These are phyloP conservation scores for Aramus guarauna DNA, from an alignment of 2,113 vertebrate genomes.

Conservation along the genomic window DNA sequence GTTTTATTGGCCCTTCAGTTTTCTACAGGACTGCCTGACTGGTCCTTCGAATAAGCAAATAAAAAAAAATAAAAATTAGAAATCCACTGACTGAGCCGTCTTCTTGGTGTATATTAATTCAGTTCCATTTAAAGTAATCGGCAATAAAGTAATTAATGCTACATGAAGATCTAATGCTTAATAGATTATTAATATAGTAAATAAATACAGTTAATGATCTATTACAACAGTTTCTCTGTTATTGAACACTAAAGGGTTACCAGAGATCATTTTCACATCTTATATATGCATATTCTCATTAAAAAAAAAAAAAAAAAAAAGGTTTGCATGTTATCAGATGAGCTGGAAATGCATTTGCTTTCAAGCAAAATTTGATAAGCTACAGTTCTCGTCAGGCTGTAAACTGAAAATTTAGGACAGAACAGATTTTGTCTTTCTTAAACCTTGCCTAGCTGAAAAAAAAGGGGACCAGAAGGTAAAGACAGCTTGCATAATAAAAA, in stretches of 20 bases:
- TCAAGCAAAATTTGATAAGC: neutral
- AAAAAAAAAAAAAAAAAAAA: neutral
- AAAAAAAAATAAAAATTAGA: neutral
- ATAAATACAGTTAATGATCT: neutral
- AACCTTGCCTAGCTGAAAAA: neutral
- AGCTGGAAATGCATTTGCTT: neutral
- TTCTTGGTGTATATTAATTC: neutral
- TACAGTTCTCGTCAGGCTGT: neutral
- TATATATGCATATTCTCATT: neutral
- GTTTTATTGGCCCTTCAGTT: neutral
- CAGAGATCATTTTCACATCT: neutral
- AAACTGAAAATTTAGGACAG: neutral
- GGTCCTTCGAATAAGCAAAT: neutral
- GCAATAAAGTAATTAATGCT: neutral
- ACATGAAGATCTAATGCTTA: neutral
- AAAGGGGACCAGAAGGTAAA: neutral
- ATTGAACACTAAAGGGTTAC: neutral
- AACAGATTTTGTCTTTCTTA: neutral
- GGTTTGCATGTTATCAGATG: neutral
- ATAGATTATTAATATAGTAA: neutral
- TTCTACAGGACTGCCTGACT: neutral
- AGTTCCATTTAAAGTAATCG: neutral
- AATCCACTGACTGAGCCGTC: neutral
- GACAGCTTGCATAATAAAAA: neutral
- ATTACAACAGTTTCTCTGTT: neutral